phyloP scores from a whole-genome alignment of 2,113 vertebrate genomes.

The Syngnathus typhle region DNA sequence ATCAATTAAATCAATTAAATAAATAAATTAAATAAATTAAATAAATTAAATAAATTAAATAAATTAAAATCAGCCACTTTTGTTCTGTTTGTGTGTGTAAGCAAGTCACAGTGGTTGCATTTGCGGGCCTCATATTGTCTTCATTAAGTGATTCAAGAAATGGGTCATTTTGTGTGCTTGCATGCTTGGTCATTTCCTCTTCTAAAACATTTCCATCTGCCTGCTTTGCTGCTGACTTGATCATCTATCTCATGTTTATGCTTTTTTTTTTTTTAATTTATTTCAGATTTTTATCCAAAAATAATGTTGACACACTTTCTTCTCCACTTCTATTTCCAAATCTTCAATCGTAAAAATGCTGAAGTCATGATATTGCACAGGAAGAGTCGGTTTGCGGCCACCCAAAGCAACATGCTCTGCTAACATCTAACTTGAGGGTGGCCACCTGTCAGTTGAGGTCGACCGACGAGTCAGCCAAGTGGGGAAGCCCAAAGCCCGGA shows the following conservation, averaged over 20 bases:
- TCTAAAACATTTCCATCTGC: constrained; percentile 47
- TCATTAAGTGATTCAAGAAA: constrained; percentile 70
- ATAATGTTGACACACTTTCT: constrained; percentile 13
- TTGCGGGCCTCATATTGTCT: constrained; percentile 54
- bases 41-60: too few species aligned
- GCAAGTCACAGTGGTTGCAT: not conserved
- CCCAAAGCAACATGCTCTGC: constrained; percentile 28
- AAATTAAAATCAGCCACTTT: constrained; percentile 47
- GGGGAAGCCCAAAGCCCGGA: constrained; percentile 36
- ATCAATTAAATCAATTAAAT: too few species aligned
- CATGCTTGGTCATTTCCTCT: constrained; percentile 32
- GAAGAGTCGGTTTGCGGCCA: not conserved
- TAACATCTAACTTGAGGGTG: constrained; percentile 46
- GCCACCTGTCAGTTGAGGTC: constrained; percentile 60
- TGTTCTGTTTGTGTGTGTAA: constrained; percentile 48
- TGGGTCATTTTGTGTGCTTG: constrained; percentile 65
- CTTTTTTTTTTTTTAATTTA: constrained; percentile 21
- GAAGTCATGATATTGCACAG: not conserved
- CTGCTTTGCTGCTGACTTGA: constrained; percentile 27
- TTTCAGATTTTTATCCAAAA: constrained; percentile 46
- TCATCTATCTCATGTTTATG: constrained; percentile 46
- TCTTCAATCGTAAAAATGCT: not conserved
- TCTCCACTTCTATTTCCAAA: not conserved
- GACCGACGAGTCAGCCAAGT: constrained; percentile 37
- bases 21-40: too few species aligned